These are phyloP conservation scores for Coregonus sp. DNA, from an alignment of 2,797 vertebrate genomes.

Conservation along the genomic window DNA sequence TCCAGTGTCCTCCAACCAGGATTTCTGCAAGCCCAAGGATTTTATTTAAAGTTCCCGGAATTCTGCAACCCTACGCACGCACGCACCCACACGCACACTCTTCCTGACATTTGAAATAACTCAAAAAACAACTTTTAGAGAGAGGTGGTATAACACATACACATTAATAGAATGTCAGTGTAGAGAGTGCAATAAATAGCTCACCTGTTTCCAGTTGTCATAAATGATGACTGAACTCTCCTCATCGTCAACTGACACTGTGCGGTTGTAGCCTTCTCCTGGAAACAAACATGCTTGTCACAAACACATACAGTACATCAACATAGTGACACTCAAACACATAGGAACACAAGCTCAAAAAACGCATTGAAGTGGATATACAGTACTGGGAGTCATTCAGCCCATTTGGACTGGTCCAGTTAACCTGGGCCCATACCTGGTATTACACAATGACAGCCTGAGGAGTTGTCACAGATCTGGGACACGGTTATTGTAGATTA, in stretches of 20 bases:
- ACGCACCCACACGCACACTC: neutral
- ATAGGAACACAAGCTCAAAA: neutral
- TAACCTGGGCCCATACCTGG: no score
- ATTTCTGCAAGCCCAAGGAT: no score
- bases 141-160: neutral
- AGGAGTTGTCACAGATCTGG: neutral
- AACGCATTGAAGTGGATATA: neutral
- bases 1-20: no score
- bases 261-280: slow-evolving; percentile 87
- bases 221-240: slow-evolving; percentile 85
- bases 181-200: neutral
- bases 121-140: neutral
- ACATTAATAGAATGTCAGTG: neutral
- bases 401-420: no score
- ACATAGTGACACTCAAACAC: neutral
- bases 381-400: no score
- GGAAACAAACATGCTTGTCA: slow-evolving; percentile 31
- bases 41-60: no score
- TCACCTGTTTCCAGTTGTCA: slow-evolving; percentile 91
- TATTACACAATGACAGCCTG: neutral
- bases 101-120: neutral
- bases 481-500: no score
- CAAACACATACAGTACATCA: slow-evolving; percentile 5
- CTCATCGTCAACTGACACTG: slow-evolving; percentile 85
- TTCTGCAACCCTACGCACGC: neutral